Evolutionary conservation across 2,797 vertebrate genomes (phyloP).

Genomic region (Kryptopterus vitreolus): DNA sequence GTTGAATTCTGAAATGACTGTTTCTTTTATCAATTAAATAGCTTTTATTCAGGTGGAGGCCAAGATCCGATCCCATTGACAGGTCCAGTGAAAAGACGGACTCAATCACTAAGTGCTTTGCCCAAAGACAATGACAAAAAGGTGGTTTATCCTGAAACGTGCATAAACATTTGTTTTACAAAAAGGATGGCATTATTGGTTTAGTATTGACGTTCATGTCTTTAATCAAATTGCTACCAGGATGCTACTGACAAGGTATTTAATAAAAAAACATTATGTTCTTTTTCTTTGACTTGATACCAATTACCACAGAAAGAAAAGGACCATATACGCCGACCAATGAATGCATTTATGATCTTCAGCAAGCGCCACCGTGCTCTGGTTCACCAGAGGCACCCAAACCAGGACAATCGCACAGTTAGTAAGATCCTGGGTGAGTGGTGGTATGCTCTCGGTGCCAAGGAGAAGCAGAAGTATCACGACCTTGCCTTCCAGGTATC

Average conservation of each 20-base stretch:
- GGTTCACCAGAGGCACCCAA: constrained; percentile 91
- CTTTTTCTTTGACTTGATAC: not conserved
- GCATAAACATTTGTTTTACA: no score
- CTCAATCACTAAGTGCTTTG: constrained; percentile 88
- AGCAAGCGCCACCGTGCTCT: constrained; percentile 90
- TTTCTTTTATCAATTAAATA: constrained; percentile 53
- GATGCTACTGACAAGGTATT: not conserved
- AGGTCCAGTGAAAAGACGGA: constrained; percentile 83
- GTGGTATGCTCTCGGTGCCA: constrained; percentile 91
- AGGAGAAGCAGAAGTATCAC: constrained; percentile 93
- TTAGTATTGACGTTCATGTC: no score
- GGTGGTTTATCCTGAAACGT: constrained; percentile 56
- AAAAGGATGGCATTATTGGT: not conserved
- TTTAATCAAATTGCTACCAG: not conserved
- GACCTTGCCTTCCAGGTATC: constrained; percentile 91
- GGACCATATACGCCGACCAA: constrained; percentile 89
- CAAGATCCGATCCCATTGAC: constrained; percentile 78
- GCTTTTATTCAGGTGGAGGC: constrained; percentile 83
- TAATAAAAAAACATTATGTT: not conserved
- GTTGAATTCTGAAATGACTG: not conserved
- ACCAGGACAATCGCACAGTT: constrained; percentile 93
- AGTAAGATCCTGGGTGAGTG: constrained; percentile 95
- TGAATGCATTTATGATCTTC: constrained; percentile 97
- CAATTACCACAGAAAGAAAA: constrained; percentile 80
- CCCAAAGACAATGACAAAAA: constrained; percentile 90